Evolutionary conservation across 2,797 vertebrate species (phyloP).

Genomic region (Emys orbicularis): DNA sequence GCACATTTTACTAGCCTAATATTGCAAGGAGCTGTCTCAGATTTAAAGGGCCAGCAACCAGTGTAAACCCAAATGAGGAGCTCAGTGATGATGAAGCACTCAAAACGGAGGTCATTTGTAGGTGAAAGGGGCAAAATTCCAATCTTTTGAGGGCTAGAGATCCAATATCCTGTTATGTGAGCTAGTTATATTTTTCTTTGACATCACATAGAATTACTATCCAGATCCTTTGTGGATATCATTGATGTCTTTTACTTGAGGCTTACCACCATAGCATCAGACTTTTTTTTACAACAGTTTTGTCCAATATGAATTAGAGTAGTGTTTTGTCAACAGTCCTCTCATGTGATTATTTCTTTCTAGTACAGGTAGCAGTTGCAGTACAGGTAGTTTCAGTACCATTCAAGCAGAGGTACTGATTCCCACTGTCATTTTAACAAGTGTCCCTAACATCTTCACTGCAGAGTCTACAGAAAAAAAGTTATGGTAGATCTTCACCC

Average conservation of each 20-base stretch:
- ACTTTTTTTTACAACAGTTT: slow-evolving; percentile 50
- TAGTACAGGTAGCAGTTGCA: background rate
- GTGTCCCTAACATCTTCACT: slow-evolving; percentile 49
- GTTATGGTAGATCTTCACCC: slow-evolving; percentile 2
- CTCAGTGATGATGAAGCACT: no score
- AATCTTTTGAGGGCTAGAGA: background rate
- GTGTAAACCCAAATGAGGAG: background rate
- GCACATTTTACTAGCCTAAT: background rate
- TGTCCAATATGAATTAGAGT: slow-evolving; percentile 48
- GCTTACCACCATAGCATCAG: slow-evolving; percentile 38
- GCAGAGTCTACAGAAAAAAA: slow-evolving; percentile 18
- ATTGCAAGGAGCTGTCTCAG: background rate
- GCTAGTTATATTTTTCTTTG: background rate
- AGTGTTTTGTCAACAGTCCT: slow-evolving; percentile 56
- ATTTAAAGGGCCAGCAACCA: background rate
- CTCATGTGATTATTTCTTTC: slow-evolving; percentile 32
- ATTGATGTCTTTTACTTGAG: slow-evolving; percentile 45
- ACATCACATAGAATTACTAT: slow-evolving; percentile 44
- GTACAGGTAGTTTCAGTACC: slow-evolving; percentile 34
- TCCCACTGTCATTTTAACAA: slow-evolving; percentile 52
- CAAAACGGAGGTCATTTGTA: background rate
- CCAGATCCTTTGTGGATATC: slow-evolving; percentile 9
- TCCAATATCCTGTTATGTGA: background rate
- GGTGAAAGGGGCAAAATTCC: background rate
- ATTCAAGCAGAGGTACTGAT: slow-evolving; percentile 31